These are phyloP conservation scores for Chanos chanos DNA, from an alignment of 2,797 vertebrate genomes.

Conservation along the genomic window DNA sequence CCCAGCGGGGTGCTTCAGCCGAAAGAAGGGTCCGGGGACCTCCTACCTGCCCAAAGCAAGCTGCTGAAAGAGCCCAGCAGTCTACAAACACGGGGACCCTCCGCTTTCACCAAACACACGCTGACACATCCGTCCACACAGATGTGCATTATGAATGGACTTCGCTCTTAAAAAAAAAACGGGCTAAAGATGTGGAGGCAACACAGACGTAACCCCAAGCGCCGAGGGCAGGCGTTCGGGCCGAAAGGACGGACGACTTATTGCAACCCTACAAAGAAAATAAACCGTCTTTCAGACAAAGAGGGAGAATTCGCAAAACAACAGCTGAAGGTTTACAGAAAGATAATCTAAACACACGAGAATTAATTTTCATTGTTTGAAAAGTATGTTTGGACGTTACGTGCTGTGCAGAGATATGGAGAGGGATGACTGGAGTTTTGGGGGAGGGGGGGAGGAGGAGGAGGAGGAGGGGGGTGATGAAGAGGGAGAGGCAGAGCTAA, in stretches of 20 bases:
- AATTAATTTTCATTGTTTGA: slow-evolving; percentile 50
- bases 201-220: slow-evolving; percentile 11
- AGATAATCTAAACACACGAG: slow-evolving; percentile 45
- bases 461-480: slow-evolving; percentile 14
- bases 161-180: too few species aligned
- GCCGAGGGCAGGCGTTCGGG: neutral
- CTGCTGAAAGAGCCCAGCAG: too few species aligned
- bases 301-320: slow-evolving; percentile 37
- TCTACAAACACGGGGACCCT: too few species aligned
- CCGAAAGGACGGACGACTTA: slow-evolving; percentile 12
- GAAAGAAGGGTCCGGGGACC: too few species aligned
- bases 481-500: slow-evolving; percentile 21
- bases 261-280: slow-evolving; percentile 36
- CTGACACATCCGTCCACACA: too few species aligned
- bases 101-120: too few species aligned
- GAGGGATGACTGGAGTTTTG: slow-evolving; percentile 37
- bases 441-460: slow-evolving; percentile 7
- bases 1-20: too few species aligned
- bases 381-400: slow-evolving; percentile 48
- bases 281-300: slow-evolving; percentile 32
- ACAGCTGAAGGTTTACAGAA: slow-evolving; percentile 39
- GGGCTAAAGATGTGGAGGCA: too few species aligned
- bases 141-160: too few species aligned
- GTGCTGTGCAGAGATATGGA: slow-evolving; percentile 17
- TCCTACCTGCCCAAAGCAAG: too few species aligned